Evolutionary conservation across 37 sponge, comb jelly and placozoan species (phyloP), one percentile per base, ranked within the genome.

Genomic region (Chondrilla cf. caribensis): DNA sequence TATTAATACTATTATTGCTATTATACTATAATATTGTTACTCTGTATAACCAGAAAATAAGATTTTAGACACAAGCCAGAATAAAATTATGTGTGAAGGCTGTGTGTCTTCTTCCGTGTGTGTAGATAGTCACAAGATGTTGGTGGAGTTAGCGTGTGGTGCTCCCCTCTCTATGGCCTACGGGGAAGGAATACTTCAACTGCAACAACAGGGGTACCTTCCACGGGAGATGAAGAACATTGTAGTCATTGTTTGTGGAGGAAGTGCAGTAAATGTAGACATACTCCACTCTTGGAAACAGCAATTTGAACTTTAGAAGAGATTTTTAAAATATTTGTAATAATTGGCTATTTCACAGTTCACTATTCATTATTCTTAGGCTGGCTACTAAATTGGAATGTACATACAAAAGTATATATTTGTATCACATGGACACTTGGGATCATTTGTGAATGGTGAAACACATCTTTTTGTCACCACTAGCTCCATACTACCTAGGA

Each of bases 131-230:
- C 97, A 98, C 43, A 76, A 85, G 36, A 66, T 91, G 73, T 76
- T 96, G 28, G 95, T 98, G 71, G 88, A 93, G 41, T 93, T 94
- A 19, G 86, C 99, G 0, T 98, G 99, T 93, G 99, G 99, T 0
- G 96, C 93, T 18, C 88, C 96, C 0, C 80, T 98, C 15, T 83
- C 99, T 37, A 92, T 85, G 0, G 84, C 90, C 21, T 96, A 96
- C 81, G 79, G 77, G 2, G 77, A 62, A 35, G 36, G 54, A 2
- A 42, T 92, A 18, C 71, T 81, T 1, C 39, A 83, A 0, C 84
- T 91, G 38, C 92, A 89, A 68, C 38, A 54, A 25, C 47, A 68
- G 0, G 92, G 90, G 31, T 24, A 55, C 41, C 82, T 93, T 2
- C 92, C 97, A 60, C 19, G 35, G 6, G 22, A 55, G 0, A 33